Conservation (phyloP, 2,888 invertebrate species). For the Tricholauxania praeusta region DNA sequence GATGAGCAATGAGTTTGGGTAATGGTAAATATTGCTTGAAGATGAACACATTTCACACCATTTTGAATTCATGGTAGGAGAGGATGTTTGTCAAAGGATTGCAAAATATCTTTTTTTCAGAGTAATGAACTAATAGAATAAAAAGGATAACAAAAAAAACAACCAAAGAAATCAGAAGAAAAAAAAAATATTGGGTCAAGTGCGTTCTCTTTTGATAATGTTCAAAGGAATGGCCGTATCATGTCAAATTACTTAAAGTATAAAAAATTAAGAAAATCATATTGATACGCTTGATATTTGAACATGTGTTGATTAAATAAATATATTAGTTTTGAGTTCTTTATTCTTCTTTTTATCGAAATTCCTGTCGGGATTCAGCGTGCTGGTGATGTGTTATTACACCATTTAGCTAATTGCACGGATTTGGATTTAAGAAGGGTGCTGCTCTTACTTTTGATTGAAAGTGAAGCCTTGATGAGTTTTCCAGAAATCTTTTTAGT, state of each 20-base stretch:
- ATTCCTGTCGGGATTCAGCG: too few relatives aligned
- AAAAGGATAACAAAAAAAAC: constrained; percentile 3
- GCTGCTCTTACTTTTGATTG: too few relatives aligned
- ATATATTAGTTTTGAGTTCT: constrained; percentile 1
- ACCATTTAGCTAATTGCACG: too few relatives aligned
- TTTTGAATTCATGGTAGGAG: constrained; percentile 3
- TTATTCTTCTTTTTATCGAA: too few relatives aligned
- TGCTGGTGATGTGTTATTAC: too few relatives aligned
- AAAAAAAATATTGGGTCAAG: constrained; percentile 18
- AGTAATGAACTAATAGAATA: constrained; percentile 20
- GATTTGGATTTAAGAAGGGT: too few relatives aligned
- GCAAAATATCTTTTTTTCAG: background rate
- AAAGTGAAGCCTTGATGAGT: too few relatives aligned
- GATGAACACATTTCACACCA: constrained; percentile 23
- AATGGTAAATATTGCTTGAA: constrained; percentile 24
- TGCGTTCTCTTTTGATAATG: constrained; percentile 25
- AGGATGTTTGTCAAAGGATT: background rate
- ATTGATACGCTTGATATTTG: constrained; percentile 29
- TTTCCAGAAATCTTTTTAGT: too few relatives aligned
- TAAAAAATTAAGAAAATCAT: constrained; percentile 6
- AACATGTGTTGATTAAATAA: constrained; percentile 29
- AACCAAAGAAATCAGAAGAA: background rate
- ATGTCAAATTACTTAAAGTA: constrained; percentile 2
- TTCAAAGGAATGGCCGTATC: constrained; percentile 11
- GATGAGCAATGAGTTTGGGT: background rate